Evolutionary conservation across 2,888 invertebrate genomes (phyloP).

Genomic region (Pelosia muscerda): DNA sequence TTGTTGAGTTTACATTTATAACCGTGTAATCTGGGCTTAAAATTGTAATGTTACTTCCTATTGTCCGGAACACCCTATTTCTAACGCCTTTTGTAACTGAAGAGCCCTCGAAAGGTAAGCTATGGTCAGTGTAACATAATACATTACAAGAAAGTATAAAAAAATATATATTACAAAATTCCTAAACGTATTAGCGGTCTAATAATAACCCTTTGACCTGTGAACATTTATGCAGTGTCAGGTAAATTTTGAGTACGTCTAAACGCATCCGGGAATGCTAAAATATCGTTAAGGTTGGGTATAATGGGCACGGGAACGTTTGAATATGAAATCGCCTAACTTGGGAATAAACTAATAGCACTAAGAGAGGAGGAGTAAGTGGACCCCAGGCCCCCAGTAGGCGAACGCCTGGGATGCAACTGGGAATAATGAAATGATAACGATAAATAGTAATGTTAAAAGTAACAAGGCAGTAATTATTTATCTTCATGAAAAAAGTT

Average conservation of each 20-base stretch:
- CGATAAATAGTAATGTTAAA: not conserved
- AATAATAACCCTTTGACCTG: constrained; percentile 8
- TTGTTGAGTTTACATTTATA: constrained; percentile 59
- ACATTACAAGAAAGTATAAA: constrained; percentile 46
- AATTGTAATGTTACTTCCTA: constrained; percentile 55
- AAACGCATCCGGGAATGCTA: not conserved
- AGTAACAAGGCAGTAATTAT: not conserved
- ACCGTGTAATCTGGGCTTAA: constrained; percentile 68
- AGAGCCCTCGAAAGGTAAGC: constrained; percentile 63
- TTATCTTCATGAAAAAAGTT: not conserved
- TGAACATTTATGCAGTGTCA: not conserved
- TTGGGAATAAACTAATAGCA: too few species aligned
- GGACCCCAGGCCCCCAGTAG: too few species aligned
- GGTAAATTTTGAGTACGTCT: not conserved
- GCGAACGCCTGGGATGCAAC: too few species aligned
- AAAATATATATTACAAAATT: constrained; percentile 13
- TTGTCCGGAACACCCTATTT: constrained; percentile 61
- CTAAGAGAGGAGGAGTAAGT: too few species aligned
- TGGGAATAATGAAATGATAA: too few species aligned
- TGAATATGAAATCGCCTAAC: not conserved
- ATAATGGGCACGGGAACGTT: not conserved
- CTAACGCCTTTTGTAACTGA: constrained; percentile 60
- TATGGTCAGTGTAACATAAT: constrained; percentile 77
- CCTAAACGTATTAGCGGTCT: constrained; percentile 3
- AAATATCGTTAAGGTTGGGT: not conserved